Evolutionary conservation across 2,797 vertebrate species (phyloP).

Genomic region (Sphenodon punctatus): DNA sequence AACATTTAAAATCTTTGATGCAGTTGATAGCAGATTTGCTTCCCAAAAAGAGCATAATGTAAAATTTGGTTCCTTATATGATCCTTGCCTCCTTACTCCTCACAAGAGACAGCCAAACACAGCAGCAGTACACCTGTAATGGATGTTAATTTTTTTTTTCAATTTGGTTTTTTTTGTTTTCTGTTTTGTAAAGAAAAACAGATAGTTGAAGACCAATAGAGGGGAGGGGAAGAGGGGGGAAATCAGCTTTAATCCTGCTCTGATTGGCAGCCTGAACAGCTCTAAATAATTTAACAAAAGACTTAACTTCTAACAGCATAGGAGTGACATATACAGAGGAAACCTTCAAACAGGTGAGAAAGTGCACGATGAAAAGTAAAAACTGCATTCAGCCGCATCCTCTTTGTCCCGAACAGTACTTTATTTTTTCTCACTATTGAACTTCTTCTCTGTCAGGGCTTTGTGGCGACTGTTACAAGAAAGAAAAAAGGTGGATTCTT

Average conservation of each 20-base stretch:
- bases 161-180: conserved; percentile 12
- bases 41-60: not conserved
- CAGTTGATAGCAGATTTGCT: not conserved
- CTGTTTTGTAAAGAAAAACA: conserved; percentile 57
- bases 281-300: conserved; percentile 84
- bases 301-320: conserved; percentile 81
- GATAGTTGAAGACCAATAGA: conserved; percentile 76
- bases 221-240: conserved; percentile 71
- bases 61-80: not conserved
- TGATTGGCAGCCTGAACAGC: conserved; percentile 72
- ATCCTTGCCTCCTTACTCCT: not conserved
- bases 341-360: conserved; percentile 73
- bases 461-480: not conserved
- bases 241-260: conserved; percentile 70
- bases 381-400: conserved; percentile 32
- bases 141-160: conserved; percentile 23
- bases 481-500: not conserved
- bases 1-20: not conserved
- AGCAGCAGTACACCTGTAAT: not conserved
- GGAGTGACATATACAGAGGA: conserved; percentile 60
- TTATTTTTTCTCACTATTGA: conserved; percentile 27
- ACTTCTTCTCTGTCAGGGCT: not conserved
- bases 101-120: not conserved
- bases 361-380: conserved; percentile 45
- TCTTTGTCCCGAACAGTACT: conserved; percentile 31